Base-by-base conservation (phyloP, 2,113 vertebrate genomes). In the Scartelaos histophorus region DNA sequence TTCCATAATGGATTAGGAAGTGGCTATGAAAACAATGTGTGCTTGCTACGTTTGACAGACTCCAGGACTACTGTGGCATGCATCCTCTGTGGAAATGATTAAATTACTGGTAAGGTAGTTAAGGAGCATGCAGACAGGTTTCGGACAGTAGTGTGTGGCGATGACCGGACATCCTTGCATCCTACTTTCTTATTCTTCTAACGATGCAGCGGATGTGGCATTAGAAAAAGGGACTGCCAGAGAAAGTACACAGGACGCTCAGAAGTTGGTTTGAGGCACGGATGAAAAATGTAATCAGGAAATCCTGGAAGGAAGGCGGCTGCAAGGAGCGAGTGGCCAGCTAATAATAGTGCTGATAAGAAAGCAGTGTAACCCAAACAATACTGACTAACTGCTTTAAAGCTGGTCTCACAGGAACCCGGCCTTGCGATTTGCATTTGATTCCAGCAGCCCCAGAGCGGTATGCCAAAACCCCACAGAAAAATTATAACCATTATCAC, bases 281-380 rank as follows among this genome's bases (percentile, higher is more conserved):
- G 70, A 82, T 67, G 76, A 87, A 88, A 83, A 85, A 91, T 86
- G 82, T 68, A 84, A 86, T 85, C 84, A 90, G 90, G 91, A 93
- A 88, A 87, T 78, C 84, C 78, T 88, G 87, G 82, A 89, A 91
- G 90, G 88, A 93, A 92, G 81, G 79, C 69, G 79, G 78, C 78
- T 73, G 76, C 82, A 83, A 77, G 67, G 78, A 71, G 77, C 54
- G 62, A 87, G 75, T 81, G 85, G 77, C 72, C 74, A 1, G 76
- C 88, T 93, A 93, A 92, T 89, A 92, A 92, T 90, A 93, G 88
- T 74, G 71, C 82, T 74, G 80, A 88, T 88, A 90, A 90, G 73
- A 88, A 79, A 83, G 80, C 75, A 66, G 75, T 65, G 74, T 65
- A 77, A 76, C 78, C 78, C 78, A 88, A 91, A 90, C 89, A 90